Base-by-base conservation (phyloP, 53 echinoderm and acorn worm genomes). In the Echinarachnius parma region DNA sequence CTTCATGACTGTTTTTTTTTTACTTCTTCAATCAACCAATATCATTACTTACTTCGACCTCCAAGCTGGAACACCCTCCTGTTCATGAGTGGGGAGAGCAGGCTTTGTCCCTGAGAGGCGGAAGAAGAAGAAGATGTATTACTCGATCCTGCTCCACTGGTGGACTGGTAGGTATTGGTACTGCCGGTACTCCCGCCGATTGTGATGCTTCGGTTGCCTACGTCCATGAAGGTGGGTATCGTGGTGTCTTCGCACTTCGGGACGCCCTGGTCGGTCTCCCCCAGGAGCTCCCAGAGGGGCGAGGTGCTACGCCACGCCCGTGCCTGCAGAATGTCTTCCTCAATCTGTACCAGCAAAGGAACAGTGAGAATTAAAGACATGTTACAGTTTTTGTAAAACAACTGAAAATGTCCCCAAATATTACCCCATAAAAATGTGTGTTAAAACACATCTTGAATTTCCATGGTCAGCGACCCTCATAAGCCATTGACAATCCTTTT, bases 221-320 rank as follows among this genome's bases (percentile, higher is more conserved):
- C 79, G 46, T 84, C 79, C 1, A 64, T 84, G 36, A 82, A 86
- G 25, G 78, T 75, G 2, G 84, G 82, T 36, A 92, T 70, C 0
- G 88, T 83, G 50, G 85, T 88, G 19, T 98, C 98, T 28, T 91
- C 98, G 34, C 98, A 98, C 26, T 86, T 80, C 2, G 98, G 98
- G 1, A 79, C 76, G 0, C 86, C 88, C 13, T 72, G 63, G 21
- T 56, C 60, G 39, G 74, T 74, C 2, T 98, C 98, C n/a, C 57
- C 50, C 19, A 98, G 61, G 26, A 82, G 83, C 16, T 88, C 80
- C 98, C 98, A 98, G 39, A 98, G 76, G 0, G 91, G 98, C 2
- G 91, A 98, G 54, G 80, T 81, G 9, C 77, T 75, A 0, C 85
- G 77, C 98, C 98, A 92, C 0, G 98, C 91, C 21, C 76, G 56